Percentiles rank a stretch among this genome's conserved stretches.
phyloP scores from a whole-genome alignment of 64 coral and sea anemone genomes.

The Acropora yongei region DNA sequence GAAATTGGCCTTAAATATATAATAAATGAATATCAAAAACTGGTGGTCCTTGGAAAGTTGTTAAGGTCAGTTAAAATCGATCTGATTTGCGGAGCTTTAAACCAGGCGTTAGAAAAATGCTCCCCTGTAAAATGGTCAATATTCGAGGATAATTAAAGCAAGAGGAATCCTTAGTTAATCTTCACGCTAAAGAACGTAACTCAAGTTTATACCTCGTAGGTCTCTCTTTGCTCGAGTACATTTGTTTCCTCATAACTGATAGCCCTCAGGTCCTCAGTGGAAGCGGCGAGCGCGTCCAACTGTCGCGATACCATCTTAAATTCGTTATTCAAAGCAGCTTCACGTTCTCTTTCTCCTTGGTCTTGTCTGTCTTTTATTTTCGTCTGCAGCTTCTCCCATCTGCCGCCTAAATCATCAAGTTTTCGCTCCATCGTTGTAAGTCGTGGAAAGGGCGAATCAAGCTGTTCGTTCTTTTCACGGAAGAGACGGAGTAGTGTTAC shows the following conservation, averaged over 20 bases:
- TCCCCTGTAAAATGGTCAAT: no score
- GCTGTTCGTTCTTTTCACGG: constrained; percentile 44
- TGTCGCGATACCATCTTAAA: constrained; percentile 62
- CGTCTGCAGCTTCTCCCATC: constrained; percentile 56
- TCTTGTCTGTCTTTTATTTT: constrained; percentile 48
- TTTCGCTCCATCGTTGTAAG: not conserved
- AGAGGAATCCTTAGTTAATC: no score
- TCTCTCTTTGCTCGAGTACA: constrained; percentile 75
- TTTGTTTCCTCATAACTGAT: constrained; percentile 60
- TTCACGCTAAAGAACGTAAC: not conserved
- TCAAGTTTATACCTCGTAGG: constrained; percentile 69
- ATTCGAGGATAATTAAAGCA: no score
- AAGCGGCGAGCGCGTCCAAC: constrained; percentile 68
- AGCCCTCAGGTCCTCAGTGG: constrained; percentile 81
- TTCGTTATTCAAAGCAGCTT: constrained; percentile 66
- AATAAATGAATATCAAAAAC: no score
- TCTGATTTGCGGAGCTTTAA: no score
- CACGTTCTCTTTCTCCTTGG: constrained; percentile 30
- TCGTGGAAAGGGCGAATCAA: constrained; percentile 17
- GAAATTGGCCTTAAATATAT: no score
- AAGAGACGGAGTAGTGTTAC: not conserved
- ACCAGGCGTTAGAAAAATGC: no score
- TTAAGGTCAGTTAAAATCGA: no score
- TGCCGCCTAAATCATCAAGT: constrained; percentile 20
- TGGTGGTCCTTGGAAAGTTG: no score